These are phyloP conservation scores for Orestias chungarensis DNA, from an alignment of 2,797 vertebrate genomes.

Conservation along the genomic window DNA sequence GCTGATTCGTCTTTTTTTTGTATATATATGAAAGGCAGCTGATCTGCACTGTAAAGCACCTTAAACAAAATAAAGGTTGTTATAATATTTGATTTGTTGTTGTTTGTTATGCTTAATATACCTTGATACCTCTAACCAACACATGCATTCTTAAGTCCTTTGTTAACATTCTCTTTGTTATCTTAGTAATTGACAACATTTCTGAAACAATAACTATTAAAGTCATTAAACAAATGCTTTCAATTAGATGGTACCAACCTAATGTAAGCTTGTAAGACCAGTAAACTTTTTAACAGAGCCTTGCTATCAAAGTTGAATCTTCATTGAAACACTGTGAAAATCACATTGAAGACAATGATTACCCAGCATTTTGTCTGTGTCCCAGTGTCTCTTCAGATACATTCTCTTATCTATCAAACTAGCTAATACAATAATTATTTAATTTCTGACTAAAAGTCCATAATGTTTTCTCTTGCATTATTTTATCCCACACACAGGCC, in stretches of 20 bases:
- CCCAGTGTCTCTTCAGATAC: not conserved
- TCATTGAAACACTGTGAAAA: conserved; percentile 21
- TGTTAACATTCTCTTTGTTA: not conserved
- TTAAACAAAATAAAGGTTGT: too few species aligned
- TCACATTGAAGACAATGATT: conserved; percentile 11
- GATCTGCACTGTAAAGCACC: not conserved
- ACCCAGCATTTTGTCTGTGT: not conserved
- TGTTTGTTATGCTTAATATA: not conserved
- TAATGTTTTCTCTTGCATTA: not conserved
- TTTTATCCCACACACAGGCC: not conserved
- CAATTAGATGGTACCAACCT: not conserved
- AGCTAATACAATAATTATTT: not conserved
- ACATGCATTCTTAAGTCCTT: not conserved
- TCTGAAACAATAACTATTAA: not conserved
- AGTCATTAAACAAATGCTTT: not conserved
- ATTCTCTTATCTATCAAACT: conserved; percentile 9
- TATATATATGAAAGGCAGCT: not conserved
- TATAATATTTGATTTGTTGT: too few species aligned
- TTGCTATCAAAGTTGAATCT: conserved; percentile 37
- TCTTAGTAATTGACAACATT: not conserved
- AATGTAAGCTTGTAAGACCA: conserved; percentile 15
- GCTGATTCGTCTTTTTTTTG: not conserved
- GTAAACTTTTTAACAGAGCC: conserved; percentile 43
- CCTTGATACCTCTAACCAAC: too few species aligned
- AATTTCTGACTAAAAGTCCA: not conserved